Evolutionary conservation across 2,113 vertebrate genomes (phyloP).

Genomic region (Tyrannus savana): DNA sequence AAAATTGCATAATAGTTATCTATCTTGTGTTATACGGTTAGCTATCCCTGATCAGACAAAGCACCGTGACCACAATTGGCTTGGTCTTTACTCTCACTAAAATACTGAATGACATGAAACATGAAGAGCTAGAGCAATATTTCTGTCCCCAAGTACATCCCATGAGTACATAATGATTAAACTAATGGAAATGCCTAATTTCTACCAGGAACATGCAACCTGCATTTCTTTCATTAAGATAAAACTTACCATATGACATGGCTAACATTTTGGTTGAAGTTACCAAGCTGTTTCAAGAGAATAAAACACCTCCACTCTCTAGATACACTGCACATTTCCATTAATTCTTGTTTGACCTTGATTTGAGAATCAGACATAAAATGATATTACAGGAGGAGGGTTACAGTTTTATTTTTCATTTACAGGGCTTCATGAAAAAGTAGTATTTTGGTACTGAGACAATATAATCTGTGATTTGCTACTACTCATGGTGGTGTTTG

Average conservation of each 20-base stretch:
- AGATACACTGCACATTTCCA: not conserved
- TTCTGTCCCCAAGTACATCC: not conserved
- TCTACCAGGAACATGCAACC: not conserved
- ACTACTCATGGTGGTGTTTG: conserved; percentile 6
- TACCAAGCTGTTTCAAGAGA: not conserved
- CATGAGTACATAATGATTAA: not conserved
- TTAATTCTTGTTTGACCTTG: not conserved
- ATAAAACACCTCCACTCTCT: not conserved
- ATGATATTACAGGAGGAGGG: not conserved
- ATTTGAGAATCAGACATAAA: not conserved
- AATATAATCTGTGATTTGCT: not conserved
- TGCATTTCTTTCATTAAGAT: not conserved
- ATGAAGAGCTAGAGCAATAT: not conserved
- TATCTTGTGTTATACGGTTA: not conserved
- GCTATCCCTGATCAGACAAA: not conserved
- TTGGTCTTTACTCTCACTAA: conserved; percentile 15
- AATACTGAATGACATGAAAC: not conserved
- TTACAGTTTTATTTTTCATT: not conserved
- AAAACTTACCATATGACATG: not conserved
- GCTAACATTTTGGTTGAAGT: not conserved
- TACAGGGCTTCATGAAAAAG: not conserved
- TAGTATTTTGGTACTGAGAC: not conserved
- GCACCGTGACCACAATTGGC: not conserved
- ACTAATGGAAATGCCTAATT: conserved; percentile 16
- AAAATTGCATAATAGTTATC: not conserved